These are phyloP conservation scores for Orchesella flavescens DNA, from an alignment of 2,888 invertebrate genomes.

Conservation along the genomic window DNA sequence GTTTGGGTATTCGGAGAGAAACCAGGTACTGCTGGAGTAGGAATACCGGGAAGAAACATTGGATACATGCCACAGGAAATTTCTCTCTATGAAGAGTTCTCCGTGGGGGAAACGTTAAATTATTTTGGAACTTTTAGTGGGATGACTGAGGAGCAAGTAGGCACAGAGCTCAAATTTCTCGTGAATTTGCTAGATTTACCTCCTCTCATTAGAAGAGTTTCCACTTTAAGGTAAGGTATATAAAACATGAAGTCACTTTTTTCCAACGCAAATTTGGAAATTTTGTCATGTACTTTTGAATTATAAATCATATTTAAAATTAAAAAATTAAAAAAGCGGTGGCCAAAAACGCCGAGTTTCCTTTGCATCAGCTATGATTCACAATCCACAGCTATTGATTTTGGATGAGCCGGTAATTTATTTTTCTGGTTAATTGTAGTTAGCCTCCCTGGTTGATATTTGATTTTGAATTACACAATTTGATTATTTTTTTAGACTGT, in stretches of 20 bases:
- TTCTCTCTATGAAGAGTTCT: constrained; percentile 87
- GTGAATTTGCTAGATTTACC: constrained; percentile 92
- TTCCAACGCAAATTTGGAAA: too few species aligned
- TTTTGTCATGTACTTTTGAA: too few species aligned
- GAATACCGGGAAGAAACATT: constrained; percentile 82
- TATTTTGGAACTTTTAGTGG: constrained; percentile 92
- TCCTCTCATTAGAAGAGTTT: neutral
- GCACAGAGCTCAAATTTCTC: constrained; percentile 86
- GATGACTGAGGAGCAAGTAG: constrained; percentile 79
- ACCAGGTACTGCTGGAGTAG: constrained; percentile 79
- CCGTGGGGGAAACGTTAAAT: constrained; percentile 94
- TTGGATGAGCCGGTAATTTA: constrained; percentile 76
- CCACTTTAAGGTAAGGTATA: constrained; percentile 66
- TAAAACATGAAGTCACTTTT: too few species aligned
- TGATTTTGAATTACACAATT: too few species aligned
- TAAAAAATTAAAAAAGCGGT: neutral
- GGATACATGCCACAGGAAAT: constrained; percentile 59
- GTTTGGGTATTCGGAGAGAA: constrained; percentile 88
- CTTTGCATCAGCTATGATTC: constrained; percentile 74
- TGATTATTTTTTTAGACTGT: constrained; percentile 78
- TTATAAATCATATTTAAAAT: too few species aligned
- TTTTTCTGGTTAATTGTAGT: constrained; percentile 62
- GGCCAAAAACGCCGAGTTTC: constrained; percentile 73
- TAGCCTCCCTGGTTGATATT: neutral
- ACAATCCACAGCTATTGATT: constrained; percentile 79